These are phyloP conservation scores for Amblyjoppa fuscipennis DNA, from an alignment of 2,888 invertebrate genomes.

Conservation along the genomic window DNA sequence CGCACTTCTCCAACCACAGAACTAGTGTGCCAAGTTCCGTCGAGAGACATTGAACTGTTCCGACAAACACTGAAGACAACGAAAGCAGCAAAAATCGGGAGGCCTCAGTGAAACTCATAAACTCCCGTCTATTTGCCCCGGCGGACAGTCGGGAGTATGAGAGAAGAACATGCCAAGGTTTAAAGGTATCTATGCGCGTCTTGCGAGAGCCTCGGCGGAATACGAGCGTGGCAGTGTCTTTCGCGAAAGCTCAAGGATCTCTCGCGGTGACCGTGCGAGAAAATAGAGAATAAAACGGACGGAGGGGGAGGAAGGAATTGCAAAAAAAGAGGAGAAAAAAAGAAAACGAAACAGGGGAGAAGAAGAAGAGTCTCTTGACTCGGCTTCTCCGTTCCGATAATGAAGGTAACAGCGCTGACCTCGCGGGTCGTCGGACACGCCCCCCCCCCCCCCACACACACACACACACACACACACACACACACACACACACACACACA, in stretches of 20 bases:
- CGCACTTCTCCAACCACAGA: too few species aligned
- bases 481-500: neutral
- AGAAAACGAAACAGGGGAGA: slow-evolving; percentile 28
- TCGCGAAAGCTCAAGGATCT: slow-evolving; percentile 50
- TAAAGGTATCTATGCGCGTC: neutral
- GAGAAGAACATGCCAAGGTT: too few species aligned
- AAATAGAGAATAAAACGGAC: slow-evolving; percentile 31
- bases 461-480: neutral
- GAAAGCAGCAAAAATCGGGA: too few species aligned
- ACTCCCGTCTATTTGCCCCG: too few species aligned
- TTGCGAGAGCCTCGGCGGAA: neutral
- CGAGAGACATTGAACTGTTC: too few species aligned
- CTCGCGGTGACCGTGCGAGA: slow-evolving; percentile 41
- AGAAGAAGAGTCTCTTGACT: slow-evolving; percentile 43
- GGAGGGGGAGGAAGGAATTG: neutral
- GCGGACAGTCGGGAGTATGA: too few species aligned
- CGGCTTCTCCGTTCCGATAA: slow-evolving; percentile 74
- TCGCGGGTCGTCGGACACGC: slow-evolving; percentile 78
- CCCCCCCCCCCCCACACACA: slow-evolving; percentile 72
- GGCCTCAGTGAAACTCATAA: too few species aligned
- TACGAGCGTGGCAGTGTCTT: slow-evolving; percentile 21
- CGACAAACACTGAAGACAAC: too few species aligned
- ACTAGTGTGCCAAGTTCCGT: too few species aligned
- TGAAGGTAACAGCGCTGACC: slow-evolving; percentile 82
- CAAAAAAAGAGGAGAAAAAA: neutral